Conservation (phyloP, 2,888 invertebrate species). For the Leptopilina drosophilae region DNA sequence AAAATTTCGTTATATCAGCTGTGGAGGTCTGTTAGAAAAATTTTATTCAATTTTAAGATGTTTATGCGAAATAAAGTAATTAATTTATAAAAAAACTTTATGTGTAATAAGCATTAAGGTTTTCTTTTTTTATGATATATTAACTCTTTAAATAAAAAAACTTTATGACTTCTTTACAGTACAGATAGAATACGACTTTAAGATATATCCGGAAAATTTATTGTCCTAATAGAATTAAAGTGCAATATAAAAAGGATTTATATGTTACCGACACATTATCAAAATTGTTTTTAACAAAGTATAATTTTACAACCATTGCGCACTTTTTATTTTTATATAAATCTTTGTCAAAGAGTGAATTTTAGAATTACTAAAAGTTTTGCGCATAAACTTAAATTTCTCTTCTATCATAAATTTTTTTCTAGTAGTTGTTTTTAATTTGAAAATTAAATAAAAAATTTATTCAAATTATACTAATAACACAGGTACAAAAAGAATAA, state of each 20-base stretch:
- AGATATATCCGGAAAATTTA: constrained; percentile 1
- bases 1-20: no score
- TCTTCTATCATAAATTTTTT: no score
- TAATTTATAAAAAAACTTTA: no score
- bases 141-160: neutral
- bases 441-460: no score
- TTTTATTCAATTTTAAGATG: no score
- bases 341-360: neutral
- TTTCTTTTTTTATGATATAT: neutral
- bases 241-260: neutral
- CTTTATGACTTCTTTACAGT: neutral
- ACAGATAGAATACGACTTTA: constrained; percentile 5
- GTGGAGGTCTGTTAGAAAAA: no score
- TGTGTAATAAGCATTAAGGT: no score
- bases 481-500: no score
- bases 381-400: neutral
- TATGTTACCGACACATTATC: neutral
- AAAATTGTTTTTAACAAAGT: neutral
- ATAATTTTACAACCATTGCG: neutral
- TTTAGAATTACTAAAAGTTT: neutral
- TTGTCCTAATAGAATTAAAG: neutral
- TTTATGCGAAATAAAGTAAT: no score
- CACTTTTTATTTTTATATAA: neutral
- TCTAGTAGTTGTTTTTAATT: no score
- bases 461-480: no score